These are phyloP conservation scores for Coelopa pilipes DNA, from an alignment of 2,888 invertebrate species.

Conservation along the genomic window DNA sequence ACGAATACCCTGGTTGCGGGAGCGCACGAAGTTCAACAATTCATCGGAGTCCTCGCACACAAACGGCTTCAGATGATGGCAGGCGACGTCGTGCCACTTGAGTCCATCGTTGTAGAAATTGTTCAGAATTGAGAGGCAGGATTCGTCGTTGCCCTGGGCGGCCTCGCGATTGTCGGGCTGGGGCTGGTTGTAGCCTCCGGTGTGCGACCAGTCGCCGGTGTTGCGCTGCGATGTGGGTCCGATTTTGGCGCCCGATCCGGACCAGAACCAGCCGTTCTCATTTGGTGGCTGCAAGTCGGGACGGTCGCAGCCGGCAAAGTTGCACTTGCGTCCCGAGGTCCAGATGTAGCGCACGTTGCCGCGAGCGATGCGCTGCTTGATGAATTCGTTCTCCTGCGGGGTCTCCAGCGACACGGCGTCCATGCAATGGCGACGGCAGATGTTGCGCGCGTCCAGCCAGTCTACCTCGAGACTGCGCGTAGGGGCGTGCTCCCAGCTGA, in stretches of 20 bases:
- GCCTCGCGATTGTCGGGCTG: constrained; percentile 93
- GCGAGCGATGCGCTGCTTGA: constrained; percentile 85
- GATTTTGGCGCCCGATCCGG: constrained; percentile 90
- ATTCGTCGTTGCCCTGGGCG: constrained; percentile 91
- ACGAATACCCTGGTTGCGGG: constrained; percentile 86
- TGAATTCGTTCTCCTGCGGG: constrained; percentile 89
- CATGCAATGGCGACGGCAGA: constrained; percentile 93
- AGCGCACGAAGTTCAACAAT: constrained; percentile 88
- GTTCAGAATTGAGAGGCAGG: constrained; percentile 87
- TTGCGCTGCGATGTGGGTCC: constrained; percentile 88
- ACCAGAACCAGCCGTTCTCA: constrained; percentile 94
- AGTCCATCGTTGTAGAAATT: constrained; percentile 91
- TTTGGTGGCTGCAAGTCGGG: constrained; percentile 85
- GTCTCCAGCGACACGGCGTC: constrained; percentile 92
- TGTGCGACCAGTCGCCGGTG: constrained; percentile 90
- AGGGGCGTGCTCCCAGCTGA: constrained; percentile 90
- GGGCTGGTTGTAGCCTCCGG: constrained; percentile 87
- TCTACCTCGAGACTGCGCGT: constrained; percentile 86
- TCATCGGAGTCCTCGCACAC: constrained; percentile 93
- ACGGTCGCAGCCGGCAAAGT: constrained; percentile 89
- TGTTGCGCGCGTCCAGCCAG: constrained; percentile 91
- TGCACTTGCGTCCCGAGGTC: constrained; percentile 92
- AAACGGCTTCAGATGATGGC: constrained; percentile 87
- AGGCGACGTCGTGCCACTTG: constrained; percentile 89
- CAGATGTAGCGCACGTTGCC: constrained; percentile 86